Base-by-base conservation (phyloP, 2,797 vertebrate genomes). In the Syngnathus rostellatus region DNA sequence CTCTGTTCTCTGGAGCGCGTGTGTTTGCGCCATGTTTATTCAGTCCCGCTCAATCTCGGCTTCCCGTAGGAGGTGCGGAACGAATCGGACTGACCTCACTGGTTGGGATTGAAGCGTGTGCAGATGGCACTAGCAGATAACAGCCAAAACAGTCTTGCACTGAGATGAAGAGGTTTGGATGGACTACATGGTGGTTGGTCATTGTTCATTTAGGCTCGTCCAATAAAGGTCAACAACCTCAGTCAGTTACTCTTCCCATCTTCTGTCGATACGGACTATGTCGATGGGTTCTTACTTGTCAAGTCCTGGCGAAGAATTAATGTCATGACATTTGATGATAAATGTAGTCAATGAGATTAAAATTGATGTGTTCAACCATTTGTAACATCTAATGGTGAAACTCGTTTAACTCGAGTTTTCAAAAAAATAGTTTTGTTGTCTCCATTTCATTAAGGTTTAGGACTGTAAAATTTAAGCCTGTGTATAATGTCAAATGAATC, bases 41-140 rank as follows among this genome's bases (percentile, higher is more conserved):
- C 73, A 68, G 50, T 75, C 68, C 73, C 4, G 64, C 54, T 68
- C 64, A 54, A 54, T 54, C 65, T 68, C 25, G 25, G 73, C 74
- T 83, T 86, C 82, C 84, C 79, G 82, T 67, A 77, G 86, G 83
- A 88, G 86, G 80, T 62, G 71, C 72, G 72, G 62, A 43, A 71
- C 83, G 81, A 81, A 82, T 71, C 76, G 75, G 68, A 70, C 74
- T 81, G 81, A 79, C 78, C 84, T 82, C 75, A 67, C 61, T 69
- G 68, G 76, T 78, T 75, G 71, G 63, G 75, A 76, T 59, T 63
- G 69, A 75, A 71, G 21, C 43, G 72, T 45, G 74, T 66, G 71
- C 83, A 82, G 82, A 85, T 83, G 81, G 75, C 1, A 72, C 73
- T 68, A 45, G 43, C 55, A 78, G 85, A 86, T 85, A 84, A 79